phyloP scores from a whole-genome alignment of 1,140 invertebrate species.

The Tetragonula clypearis region DNA sequence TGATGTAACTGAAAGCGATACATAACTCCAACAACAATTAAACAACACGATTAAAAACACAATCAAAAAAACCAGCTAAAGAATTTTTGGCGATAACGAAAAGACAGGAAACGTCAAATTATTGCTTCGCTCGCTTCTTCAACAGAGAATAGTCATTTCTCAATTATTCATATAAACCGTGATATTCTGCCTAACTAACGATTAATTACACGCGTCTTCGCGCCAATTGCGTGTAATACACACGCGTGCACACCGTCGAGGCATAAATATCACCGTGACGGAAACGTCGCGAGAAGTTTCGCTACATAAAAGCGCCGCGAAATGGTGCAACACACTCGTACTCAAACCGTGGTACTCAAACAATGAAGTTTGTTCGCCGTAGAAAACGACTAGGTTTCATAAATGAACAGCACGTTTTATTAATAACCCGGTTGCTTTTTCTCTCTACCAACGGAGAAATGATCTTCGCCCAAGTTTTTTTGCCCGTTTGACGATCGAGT shows the following conservation, averaged over 20 bases:
- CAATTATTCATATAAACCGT: no score
- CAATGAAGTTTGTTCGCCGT: neutral
- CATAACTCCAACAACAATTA: neutral
- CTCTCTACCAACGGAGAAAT: slow-evolving; percentile 33
- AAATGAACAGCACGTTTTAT: slow-evolving; percentile 25
- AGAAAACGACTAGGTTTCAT: slow-evolving; percentile 19
- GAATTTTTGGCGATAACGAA: neutral
- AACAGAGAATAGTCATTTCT: neutral
- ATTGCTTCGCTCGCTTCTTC: neutral
- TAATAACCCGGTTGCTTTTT: slow-evolving; percentile 31
- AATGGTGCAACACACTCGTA: neutral
- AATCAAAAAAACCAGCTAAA: neutral
- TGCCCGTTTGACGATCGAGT: no score
- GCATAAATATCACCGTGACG: slow-evolving; percentile 8
- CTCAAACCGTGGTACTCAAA: neutral
- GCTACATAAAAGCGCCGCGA: neutral
- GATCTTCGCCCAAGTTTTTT: slow-evolving; percentile 29
- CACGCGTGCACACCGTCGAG: neutral
- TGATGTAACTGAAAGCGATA: no score
- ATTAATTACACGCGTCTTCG: neutral
- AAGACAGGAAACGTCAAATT: no score
- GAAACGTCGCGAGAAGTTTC: neutral
- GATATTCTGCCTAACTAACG: neutral
- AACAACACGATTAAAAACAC: neutral
- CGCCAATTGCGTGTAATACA: neutral